Base-by-base conservation (phyloP, 1,140 invertebrate genomes). In the Copidosoma floridanum region DNA sequence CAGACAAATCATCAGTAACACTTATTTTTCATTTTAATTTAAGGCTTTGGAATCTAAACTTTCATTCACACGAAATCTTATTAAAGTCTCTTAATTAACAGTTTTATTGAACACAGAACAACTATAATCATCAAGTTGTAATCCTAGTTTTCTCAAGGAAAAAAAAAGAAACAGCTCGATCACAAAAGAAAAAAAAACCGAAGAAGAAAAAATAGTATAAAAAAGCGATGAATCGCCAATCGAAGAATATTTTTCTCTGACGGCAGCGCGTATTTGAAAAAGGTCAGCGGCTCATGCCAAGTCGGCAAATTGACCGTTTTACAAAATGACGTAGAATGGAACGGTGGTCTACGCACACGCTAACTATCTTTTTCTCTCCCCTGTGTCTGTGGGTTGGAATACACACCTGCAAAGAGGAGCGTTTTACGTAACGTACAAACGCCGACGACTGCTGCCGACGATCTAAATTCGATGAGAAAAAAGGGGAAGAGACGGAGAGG, bases 371-470 rank as follows among this genome's bases (percentile, higher is more conserved):
- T 37, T 10, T 32, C 24, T 53, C 50, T 53, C 35, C 38, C 24
- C 21, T 53, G 29, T n/a, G 14, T 55, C 48, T 55, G 47, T 54
- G 26, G 20, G n/a, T n/a, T n/a, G n/a, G 67, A 66, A 64, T 56
- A 65, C 55, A 69, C 68, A 68, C 66, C 55, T 56, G 38, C 20
- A 41, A 52, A 32, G 29, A 32, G 29, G 29, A 61, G 48, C 37
- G 61, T 64, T 41, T 58, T 58, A 58, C 57, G 57, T 58, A 58
- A 58, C 48, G 10, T 4, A n/a, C n/a, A n/a, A n/a, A n/a, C 26
- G 52, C 44, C 55, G 60, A 57, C 24, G 59, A 58, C 46, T n/a
- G 52, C 27, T 61, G 50, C 65, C n/a, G n/a, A 27, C 38, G 56
- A 58, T 58, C 56, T 51, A 58, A 58, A 58, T 58, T 32, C 56